Base-by-base conservation (phyloP, 2,888 invertebrate genomes). In the Pristionchus entomophagus region DNA sequence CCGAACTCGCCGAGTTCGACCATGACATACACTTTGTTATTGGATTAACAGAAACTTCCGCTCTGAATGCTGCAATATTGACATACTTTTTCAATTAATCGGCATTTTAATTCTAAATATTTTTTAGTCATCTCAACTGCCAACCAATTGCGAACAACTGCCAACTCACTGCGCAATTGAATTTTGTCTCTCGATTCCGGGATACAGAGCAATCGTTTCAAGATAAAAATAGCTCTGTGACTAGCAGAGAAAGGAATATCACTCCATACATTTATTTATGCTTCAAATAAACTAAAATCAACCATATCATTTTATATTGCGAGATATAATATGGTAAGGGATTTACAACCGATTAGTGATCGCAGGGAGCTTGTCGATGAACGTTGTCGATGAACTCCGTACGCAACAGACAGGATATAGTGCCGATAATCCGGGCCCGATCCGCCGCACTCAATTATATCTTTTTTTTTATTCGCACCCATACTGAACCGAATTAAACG, bases 361-460 rank as follows among this genome's bases (percentile, higher is more conserved):
- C n/a, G n/a, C n/a, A n/a, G n/a, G n/a, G n/a, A 10, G 45, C 14
- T 45, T 14, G 8, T 45, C 8, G 6, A 10, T 19, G n/a, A n/a
- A n/a, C 35, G 32, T 65, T 65, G 65, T 65, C 65, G 65, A 65
- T 65, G 65, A 65, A 65, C 65, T 65, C 65, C 5, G 35, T 59
- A 17, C 32, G 14, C 32, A 65, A 38, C 65, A 65, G 65, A 65
- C 35, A 1, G 35, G 35, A 35, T 19, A 35, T 65, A 10, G 14
- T 12, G 17, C 19, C 22, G 32, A 35, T 22, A 32, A 38, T 35
- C 35, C 35, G 65, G 17, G 19, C 65, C 17, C 35, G 35, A 65
- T 65, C 65, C 65, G 29, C 65, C 35, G 65, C 65, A 65, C 65
- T 35, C 65, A 65, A 65, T 65, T 65, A 65, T 32, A 35, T 14